Evolutionary conservation across 2,888 invertebrate species (phyloP), one percentile per base, ranked within the genome.

Genomic region (Diachrysia chrysitis): DNA sequence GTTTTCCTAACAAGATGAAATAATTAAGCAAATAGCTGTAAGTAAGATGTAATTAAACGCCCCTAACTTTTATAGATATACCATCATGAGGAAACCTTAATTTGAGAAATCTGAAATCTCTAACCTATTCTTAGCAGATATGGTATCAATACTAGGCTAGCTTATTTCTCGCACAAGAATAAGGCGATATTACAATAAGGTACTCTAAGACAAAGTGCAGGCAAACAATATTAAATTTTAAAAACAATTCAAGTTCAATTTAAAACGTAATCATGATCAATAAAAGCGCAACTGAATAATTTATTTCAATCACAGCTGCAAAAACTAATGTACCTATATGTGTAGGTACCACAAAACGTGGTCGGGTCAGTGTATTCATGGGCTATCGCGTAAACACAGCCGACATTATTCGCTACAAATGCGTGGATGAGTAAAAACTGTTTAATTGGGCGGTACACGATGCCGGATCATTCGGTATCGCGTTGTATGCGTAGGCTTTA

Each of bases 351-450:
- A 42, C 63, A 58, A 63, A 65, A 59, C 56, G 61, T 75, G 72
- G 69, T 61, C 77, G 62, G 72, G 69, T 61, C 77, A 63, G 71
- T 69, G 80, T 75, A 76, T 71, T 67, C 79, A 79, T 72, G 76
- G 75, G 58, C 76, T 76, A 82, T 81, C 81, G 78, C 79, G 84
- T 84, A 85, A 85, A 85, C 73, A 78, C 73, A 58, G 16, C 77
- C 63, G 73, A 86, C 89, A 91, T 93, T 90, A 91, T 90, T 89
- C 89, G 85, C 82, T 86, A 85, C 88, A 89, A 91, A 92, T 92
- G 91, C 89, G 90, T 82, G 90, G 89, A 87, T 82, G 91, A 89
- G 93, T 93, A 95, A 95, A 95, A 95, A 95, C 90, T 90, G 89
- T 91, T 92, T 93, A 93, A 95, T 94, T 94, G 93, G 89, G 86